Evolutionary conservation across 2,113 vertebrate genomes (phyloP), one percentile per base, ranked within the genome.

Genomic region (Glaucidium brasilianum): DNA sequence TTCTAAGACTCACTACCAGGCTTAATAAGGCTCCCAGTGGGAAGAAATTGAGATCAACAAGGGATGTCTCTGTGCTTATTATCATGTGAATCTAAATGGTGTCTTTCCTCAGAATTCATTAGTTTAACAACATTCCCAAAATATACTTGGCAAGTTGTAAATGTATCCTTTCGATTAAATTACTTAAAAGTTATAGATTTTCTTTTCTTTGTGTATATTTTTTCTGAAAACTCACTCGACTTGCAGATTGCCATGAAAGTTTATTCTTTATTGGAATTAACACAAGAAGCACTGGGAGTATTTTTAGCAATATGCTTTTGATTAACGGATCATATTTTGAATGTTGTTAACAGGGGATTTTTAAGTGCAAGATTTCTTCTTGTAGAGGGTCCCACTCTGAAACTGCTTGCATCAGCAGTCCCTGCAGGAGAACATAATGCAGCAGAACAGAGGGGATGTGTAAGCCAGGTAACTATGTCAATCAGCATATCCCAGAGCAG

Each of bases 31-130:
- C 86, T 97, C 97, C 96, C 97, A 95, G 62, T 80, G 95, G 95
- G 87, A 71, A 95, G 94, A 95, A 97, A 86, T 2, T 76, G 94
- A 97, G 95, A 97, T 95, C 95, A 97, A 95, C 95, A 95, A 95
- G 96, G 77, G 92, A 91, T 94, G 74, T 92, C 89, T 92, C 91
- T 73, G 86, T 91, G 89, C 96, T 96, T 95, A 95, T 97, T 97
- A 96, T 82, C 91, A 92, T 62, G 83, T 89, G 89, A 95, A 94
- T 91, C 89, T 95, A 95, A 92, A 86, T 73, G 94, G 89, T 97
- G 86, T 96, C 91, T 85, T 91, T 96, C 92, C 92, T 92, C 91
- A 94, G 91, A 97, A 97, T 95, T 97, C 97, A 97, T 97, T 97
- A 97, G 83, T 94, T 94, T 95, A 96, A 96, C 90, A 94, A 92